These are phyloP conservation scores for Napeogenes sylphis DNA, from an alignment of 2,888 invertebrate species.

Conservation along the genomic window DNA sequence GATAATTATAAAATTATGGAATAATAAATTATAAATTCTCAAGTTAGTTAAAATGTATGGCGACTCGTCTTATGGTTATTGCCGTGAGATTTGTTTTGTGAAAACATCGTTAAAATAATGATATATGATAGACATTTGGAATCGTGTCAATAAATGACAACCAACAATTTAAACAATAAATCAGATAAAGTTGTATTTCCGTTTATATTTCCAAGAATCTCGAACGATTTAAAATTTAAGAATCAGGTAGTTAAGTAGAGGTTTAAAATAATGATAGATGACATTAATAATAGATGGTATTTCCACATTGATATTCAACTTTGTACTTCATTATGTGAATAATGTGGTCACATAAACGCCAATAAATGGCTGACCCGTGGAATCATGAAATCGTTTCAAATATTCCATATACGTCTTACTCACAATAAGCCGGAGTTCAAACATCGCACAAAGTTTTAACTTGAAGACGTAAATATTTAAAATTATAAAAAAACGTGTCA, in stretches of 20 bases:
- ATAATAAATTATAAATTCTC: too few relatives aligned
- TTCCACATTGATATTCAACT: too few relatives aligned
- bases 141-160: constrained; percentile 19
- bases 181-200: too few relatives aligned
- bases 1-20: too few relatives aligned
- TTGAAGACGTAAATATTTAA: too few relatives aligned
- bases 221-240: too few relatives aligned
- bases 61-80: constrained; percentile 36
- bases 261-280: too few relatives aligned
- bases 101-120: constrained; percentile 13
- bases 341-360: neutral
- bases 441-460: too few relatives aligned
- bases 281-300: too few relatives aligned
- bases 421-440: constrained; percentile 56
- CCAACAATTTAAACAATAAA: neutral
- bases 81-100: constrained; percentile 32
- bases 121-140: constrained; percentile 15
- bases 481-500: neutral
- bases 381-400: constrained; percentile 31
- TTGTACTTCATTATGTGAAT: too few relatives aligned
- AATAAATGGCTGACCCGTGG: neutral
- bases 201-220: too few relatives aligned
- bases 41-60: constrained; percentile 30
- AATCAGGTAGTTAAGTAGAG: too few relatives aligned
- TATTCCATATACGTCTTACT: constrained; percentile 56